Evolutionary conservation across 2,113 vertebrate species (phyloP), one percentile per base, ranked within the genome.

Genomic region (Zosterops hypoxanthus): DNA sequence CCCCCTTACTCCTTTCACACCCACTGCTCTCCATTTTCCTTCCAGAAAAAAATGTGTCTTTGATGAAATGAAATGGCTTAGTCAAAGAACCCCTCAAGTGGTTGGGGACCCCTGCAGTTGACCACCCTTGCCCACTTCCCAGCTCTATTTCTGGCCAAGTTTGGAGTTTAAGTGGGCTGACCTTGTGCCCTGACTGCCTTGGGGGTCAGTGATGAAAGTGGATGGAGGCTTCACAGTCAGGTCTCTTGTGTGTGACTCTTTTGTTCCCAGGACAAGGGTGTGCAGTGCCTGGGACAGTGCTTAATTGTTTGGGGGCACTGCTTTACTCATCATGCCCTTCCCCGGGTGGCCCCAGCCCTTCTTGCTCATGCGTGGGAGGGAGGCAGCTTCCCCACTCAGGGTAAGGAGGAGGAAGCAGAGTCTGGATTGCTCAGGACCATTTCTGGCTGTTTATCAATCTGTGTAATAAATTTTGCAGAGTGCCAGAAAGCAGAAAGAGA

Each of bases 171-270:
- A 97, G 92, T 96, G 95, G 95, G 95, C 94, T 97, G 98, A 98
- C 98, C 97, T 95, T 93, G 82, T 98, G 97, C 97, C 97, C 97
- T 92, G 93, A 49, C 82, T 97, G 97, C 96, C 97, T 96, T 13
- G 42, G 70, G 96, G 97, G 98, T 97, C 98, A 97, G 93, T 87
- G 97, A 98, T 98, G 98, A 98, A 98, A 98, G 98, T 92, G 71
- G 87, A 95, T 91, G 94, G 94, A 92, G 95, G 92, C 94, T 96
- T 95, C 96, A 97, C 95, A 97, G 97, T 94, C 94, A 96, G 97
- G 96, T 97, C 97, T 95, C 96, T 93, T 85, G 86, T 97, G 97
- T 97, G 96, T 97, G 94, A 97, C 95, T 87, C 96, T 97, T 97
- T 97, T 97, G 97, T 97, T 97, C 96, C 39, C 15, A 2, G 77